phyloP scores from a whole-genome alignment of 2,113 vertebrate species.

The Phaetusa simplex region DNA sequence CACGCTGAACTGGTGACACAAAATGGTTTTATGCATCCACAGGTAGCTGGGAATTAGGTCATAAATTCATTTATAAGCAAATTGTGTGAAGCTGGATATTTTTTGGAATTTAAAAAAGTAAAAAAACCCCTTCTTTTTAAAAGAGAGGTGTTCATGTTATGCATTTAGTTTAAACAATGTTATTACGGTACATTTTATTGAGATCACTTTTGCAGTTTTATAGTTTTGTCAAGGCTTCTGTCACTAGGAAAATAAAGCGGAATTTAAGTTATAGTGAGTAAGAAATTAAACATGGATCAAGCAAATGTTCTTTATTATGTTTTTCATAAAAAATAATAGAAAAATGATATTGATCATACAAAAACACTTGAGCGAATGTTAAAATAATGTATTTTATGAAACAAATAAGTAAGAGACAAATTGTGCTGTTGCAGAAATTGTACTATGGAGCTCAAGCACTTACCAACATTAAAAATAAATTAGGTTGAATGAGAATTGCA shows the following conservation, averaged over 20 bases:
- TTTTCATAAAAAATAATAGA: not conserved
- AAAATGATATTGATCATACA: not conserved
- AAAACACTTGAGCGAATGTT: not conserved
- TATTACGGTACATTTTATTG: not conserved
- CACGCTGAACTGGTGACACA: accelerated
- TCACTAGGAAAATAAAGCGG: not conserved
- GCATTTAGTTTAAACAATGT: not conserved
- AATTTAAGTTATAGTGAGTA: not conserved
- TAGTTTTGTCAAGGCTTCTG: not conserved
- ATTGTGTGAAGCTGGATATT: not conserved
- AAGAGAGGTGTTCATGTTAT: not conserved
- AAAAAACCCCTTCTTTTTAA: not conserved
- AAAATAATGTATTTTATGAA: not conserved
- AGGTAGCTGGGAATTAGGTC: not conserved
- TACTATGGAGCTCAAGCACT: not conserved
- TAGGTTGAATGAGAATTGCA: not conserved
- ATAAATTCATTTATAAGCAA: not conserved
- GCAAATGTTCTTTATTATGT: accelerated
- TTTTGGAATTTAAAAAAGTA: not conserved
- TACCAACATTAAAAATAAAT: not conserved
- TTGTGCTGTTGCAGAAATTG: not conserved
- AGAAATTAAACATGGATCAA: not conserved
- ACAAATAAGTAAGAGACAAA: not conserved
- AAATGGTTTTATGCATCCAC: not conserved
- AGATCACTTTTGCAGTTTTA: not conserved